Conservation (phyloP, 1,140 invertebrate genomes). For the Trachelipus rathkii region DNA sequence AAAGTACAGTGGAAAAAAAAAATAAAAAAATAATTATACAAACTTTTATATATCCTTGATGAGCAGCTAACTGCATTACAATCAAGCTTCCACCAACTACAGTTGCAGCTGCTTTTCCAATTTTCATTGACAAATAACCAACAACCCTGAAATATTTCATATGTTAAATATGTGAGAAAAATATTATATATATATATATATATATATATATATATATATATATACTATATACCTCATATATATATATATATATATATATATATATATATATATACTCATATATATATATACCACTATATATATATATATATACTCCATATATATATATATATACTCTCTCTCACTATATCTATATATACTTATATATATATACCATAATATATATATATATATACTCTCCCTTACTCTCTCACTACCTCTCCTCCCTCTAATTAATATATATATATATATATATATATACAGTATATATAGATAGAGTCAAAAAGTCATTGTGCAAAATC, state of each 20-base stretch:
- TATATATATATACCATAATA: no score
- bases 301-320: no score
- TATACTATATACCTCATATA: neutral
- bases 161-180: neutral
- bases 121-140: slow-evolving; percentile 83
- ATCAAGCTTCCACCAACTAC: slow-evolving; percentile 83
- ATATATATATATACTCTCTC: no score
- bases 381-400: no score
- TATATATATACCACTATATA: no score
- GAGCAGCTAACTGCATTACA: slow-evolving; percentile 79
- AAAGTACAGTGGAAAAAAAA: no score
- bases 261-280: neutral
- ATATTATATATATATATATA: neutral
- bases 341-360: no score
- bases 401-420: no score
- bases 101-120: slow-evolving; percentile 83
- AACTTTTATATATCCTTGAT: slow-evolving; percentile 82
- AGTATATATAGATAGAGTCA: no score
- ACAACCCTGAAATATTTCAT: slow-evolving; percentile 60
- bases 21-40: slow-evolving; percentile 29
- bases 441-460: no score
- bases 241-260: neutral
- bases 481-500: no score
- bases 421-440: no score
- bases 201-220: slow-evolving; percentile 1